Base-by-base conservation (phyloP, 2,888 invertebrate species). In the Megastigmus dorsalis region DNA sequence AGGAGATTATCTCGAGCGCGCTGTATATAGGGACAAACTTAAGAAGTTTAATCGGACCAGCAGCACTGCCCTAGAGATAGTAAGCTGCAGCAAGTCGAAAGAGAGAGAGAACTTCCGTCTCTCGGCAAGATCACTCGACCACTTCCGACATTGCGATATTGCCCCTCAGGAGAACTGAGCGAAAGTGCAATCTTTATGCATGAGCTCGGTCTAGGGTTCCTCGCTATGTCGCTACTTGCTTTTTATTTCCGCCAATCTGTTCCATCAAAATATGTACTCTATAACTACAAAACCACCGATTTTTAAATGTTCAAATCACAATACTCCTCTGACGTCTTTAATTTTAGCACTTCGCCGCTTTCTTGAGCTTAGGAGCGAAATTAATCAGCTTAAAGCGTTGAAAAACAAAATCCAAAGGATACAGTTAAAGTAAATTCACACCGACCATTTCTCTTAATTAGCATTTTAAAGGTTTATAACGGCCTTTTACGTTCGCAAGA, bases 211-310 rank as follows among this genome's bases (percentile, higher is more conserved):
- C 28, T n/a, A n/a, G n/a, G n/a, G n/a, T n/a, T n/a, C n/a, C n/a
- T n/a, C n/a, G n/a, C n/a, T n/a, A 67, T 62, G 75, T 59, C 75
- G 63, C 76, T 50, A 55, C 65, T 76, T 28, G 74, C 76, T 57
- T 65, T 80, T 84, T 81, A 81, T 79, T 84, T 82, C 48, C 60
- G n/a, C 26, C 80, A 78, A 80, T 72, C 74, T 80, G 79, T 78
- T 80, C 68, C 76, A 74, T 77, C 78, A 69, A 77, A 79, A 79
- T 77, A 78, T 76, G 67, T 75, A 75, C 77, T 74, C 23, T n/a
- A n/a, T 55, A n/a, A 23, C n/a, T n/a, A n/a, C n/a, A n/a, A n/a
- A n/a, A n/a, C n/a, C n/a, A n/a, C n/a, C n/a, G n/a, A 30, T 26
- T 48, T 67, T 62, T 55, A 62, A 67, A 67, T 38, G 67, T 73